Evolutionary conservation across 2,113 vertebrate species (phyloP).

Genomic region (Neotragus moschatus): DNA sequence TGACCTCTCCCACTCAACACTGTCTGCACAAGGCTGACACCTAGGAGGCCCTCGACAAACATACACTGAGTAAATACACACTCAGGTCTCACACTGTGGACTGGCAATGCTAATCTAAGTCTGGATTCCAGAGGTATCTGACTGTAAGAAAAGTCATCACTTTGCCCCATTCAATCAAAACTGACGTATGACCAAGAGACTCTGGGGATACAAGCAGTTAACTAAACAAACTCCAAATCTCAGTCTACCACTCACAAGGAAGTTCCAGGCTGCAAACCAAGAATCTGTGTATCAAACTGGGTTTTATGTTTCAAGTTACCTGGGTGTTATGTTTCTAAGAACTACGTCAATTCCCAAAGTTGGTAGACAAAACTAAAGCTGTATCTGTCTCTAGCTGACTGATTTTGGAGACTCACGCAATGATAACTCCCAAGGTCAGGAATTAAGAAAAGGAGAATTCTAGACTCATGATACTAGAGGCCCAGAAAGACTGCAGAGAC

Average conservation of each 20-base stretch:
- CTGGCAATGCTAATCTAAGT: background rate
- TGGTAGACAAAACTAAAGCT: background rate
- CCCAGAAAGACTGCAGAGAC: background rate
- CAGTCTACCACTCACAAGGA: background rate
- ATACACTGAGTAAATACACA: background rate
- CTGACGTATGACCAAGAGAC: background rate
- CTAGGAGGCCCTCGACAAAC: background rate
- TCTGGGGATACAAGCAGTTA: background rate
- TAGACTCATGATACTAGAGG: background rate
- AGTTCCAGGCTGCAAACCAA: background rate
- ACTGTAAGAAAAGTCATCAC: background rate
- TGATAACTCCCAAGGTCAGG: background rate
- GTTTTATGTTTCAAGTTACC: background rate
- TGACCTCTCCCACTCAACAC: background rate
- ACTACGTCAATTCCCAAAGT: constrained; percentile 44
- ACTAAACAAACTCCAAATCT: background rate
- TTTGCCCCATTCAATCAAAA: background rate
- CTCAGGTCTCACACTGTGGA: background rate
- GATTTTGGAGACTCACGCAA: background rate
- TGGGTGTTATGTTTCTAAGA: constrained; percentile 49
- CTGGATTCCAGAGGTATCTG: background rate
- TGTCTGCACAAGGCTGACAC: background rate
- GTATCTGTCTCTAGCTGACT: background rate
- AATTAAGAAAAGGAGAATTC: background rate
- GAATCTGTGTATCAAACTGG: background rate